Conservation (phyloP, 1,140 invertebrate species). For the Episyrphus balteatus region DNA sequence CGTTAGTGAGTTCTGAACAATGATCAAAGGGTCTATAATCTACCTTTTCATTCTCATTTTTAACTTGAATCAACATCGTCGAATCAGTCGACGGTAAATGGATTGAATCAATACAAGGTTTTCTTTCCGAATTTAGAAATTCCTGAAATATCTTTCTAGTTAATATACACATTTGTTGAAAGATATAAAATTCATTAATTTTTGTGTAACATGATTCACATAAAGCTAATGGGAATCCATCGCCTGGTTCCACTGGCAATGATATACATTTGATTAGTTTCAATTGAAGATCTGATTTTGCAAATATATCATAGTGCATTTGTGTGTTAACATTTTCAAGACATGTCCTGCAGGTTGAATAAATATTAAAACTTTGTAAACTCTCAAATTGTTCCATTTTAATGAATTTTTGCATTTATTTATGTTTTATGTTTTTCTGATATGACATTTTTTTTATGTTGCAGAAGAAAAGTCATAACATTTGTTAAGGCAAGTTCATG, state of each 20-base stretch:
- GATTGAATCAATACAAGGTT: too few relatives aligned
- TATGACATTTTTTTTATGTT: too few relatives aligned
- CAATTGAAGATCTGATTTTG: conserved; percentile 28
- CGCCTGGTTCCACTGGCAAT: conserved; percentile 26
- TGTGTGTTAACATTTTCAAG: conserved; percentile 11
- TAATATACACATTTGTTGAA: conserved; percentile 26
- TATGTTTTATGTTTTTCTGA: too few relatives aligned
- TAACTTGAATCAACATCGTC: conserved; percentile 1
- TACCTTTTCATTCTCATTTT: conserved; percentile 7
- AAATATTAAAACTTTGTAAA: conserved; percentile 8
- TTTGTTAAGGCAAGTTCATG: too few relatives aligned
- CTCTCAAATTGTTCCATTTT: too few relatives aligned
- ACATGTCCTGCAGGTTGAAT: conserved; percentile 31
- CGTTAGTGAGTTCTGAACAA: too few relatives aligned
- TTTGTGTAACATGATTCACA: conserved; percentile 25
- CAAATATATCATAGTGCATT: conserved; percentile 23
- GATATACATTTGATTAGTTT: conserved; percentile 27
- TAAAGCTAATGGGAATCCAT: conserved; percentile 30
- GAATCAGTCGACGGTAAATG: too few relatives aligned
- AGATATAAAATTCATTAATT: conserved; percentile 29
- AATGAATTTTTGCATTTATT: too few relatives aligned
- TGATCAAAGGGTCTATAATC: conserved; percentile 3
- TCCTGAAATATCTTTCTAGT: conserved; percentile 32
- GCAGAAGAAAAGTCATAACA: too few relatives aligned
- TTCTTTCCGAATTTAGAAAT: neutral